Base-by-base conservation (phyloP, 2,797 vertebrate species). In the Xiphorhynchus erythropygius region DNA sequence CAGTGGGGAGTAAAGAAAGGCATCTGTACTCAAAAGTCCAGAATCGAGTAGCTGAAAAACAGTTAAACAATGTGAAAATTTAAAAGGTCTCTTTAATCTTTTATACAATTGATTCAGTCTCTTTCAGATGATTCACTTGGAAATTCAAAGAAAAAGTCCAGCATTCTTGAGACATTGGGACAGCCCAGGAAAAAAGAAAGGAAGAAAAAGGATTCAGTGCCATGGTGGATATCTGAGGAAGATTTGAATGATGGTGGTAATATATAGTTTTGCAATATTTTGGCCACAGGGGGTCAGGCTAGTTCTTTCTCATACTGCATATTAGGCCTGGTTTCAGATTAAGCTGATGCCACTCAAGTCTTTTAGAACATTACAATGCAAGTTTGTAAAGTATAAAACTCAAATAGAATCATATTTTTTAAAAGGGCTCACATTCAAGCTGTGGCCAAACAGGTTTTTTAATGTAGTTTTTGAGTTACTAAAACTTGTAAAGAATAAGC, bases 121-220 rank as follows among this genome's bases (percentile, higher is more conserved):
- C 96, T 99, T 98, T 99, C 99, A 98, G 99, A 99, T 98, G 99
- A 99, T 94, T 99, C 99, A 2, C 95, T 98, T 97, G 98, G 97
- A 79, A 95, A 95, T 93, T 97, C 98, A 67, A 98, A 97, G 63
- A 94, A 96, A 57, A 96, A 94, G 37, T 27, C 95, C 18, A 90
- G 94, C 44, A 67, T 98, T 84, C 96, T 98, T 67, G 97, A 98
- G 93, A 97, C 92, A 64, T 7, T 97, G 75, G 97, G 96, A 55
- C 98, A 97, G 60, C 84, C 96, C 46, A 94, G 95, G 77, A 97
- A 95, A 81, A 98, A 97, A 78, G 91, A 98, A 84, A 46, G 41
- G 4, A 97, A 97, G 93, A 98, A 98, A 69, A 97, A 97, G 69
- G 93, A 96, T 68, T 49, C 95, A 24, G 60, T 95, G 42, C 98